phyloP scores from a whole-genome alignment of 2,888 invertebrate genomes.

The Myathropa florea region DNA sequence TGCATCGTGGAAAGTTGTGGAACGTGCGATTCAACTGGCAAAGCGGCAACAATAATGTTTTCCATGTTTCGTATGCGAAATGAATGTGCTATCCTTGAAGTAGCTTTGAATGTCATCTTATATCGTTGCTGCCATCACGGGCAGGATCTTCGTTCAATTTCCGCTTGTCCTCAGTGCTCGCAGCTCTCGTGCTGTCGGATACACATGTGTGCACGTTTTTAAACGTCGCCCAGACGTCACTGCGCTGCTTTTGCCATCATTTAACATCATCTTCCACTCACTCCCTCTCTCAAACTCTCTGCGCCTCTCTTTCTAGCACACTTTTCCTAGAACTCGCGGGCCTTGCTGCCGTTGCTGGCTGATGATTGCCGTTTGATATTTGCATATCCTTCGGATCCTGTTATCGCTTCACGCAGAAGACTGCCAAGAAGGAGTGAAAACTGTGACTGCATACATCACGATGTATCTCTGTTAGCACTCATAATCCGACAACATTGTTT shows the following conservation, averaged over 20 bases:
- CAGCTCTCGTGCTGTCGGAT: background rate
- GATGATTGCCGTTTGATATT: too few relatives aligned
- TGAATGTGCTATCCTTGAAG: slow-evolving; percentile 17
- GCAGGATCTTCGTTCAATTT: slow-evolving; percentile 43
- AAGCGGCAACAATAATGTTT: slow-evolving; percentile 49
- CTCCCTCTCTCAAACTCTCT: background rate
- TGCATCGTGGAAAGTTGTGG: background rate
- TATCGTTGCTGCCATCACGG: slow-evolving; percentile 3
- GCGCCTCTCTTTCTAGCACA: background rate
- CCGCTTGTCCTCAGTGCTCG: background rate
- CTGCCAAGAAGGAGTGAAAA: too few relatives aligned
- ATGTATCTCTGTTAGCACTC: too few relatives aligned
- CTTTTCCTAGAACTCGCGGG: background rate
- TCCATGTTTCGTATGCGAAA: slow-evolving; percentile 24
- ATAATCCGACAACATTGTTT: too few relatives aligned
- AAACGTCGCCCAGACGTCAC: background rate
- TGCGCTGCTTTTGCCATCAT: background rate
- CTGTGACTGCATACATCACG: too few relatives aligned
- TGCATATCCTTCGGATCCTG: too few relatives aligned
- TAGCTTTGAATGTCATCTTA: slow-evolving; percentile 20
- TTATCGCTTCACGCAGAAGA: too few relatives aligned
- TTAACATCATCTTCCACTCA: background rate
- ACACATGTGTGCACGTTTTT: slow-evolving; percentile 5
- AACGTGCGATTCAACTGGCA: slow-evolving; percentile 54
- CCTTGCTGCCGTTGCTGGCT: background rate